Evolutionary conservation across 2,113 vertebrate species (phyloP).

Genomic region (Vulpes lagopus): DNA sequence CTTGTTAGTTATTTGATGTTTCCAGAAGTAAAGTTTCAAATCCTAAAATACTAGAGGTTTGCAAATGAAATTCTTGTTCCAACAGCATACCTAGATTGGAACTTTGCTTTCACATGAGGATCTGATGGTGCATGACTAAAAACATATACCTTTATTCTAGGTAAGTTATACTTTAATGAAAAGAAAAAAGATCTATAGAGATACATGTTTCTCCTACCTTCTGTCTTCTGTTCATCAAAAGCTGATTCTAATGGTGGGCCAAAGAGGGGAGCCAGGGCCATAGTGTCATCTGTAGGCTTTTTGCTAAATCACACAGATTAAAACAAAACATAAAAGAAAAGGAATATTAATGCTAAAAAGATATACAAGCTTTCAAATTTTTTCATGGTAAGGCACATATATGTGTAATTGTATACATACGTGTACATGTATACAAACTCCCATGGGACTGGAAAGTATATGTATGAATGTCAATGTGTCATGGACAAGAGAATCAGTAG

Average conservation of each 20-base stretch:
- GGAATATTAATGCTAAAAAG: background rate
- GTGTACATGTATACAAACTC: background rate
- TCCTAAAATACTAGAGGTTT: background rate
- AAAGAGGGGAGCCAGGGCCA: conserved; percentile 90
- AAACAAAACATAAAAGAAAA: conserved; percentile 56
- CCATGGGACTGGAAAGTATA: background rate
- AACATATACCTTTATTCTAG: background rate
- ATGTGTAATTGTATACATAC: background rate
- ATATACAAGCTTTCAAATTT: background rate
- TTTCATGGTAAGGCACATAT: background rate
- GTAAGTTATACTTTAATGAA: background rate
- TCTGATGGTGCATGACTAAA: background rate
- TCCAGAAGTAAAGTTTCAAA: conserved; percentile 33
- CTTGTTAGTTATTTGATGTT: background rate
- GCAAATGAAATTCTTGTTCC: background rate
- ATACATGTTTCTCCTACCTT: conserved; percentile 87
- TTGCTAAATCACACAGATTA: conserved; percentile 85
- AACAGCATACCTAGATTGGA: background rate
- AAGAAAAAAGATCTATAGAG: background rate
- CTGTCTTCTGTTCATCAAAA: conserved; percentile 94
- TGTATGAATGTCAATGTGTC: background rate
- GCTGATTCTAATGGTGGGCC: conserved; percentile 92
- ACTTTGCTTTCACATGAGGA: background rate
- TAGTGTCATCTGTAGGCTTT: conserved; percentile 88
- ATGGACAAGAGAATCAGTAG: background rate